Conservation (phyloP, 1,140 invertebrate genomes). For the Drosophila nasuta region DNA sequence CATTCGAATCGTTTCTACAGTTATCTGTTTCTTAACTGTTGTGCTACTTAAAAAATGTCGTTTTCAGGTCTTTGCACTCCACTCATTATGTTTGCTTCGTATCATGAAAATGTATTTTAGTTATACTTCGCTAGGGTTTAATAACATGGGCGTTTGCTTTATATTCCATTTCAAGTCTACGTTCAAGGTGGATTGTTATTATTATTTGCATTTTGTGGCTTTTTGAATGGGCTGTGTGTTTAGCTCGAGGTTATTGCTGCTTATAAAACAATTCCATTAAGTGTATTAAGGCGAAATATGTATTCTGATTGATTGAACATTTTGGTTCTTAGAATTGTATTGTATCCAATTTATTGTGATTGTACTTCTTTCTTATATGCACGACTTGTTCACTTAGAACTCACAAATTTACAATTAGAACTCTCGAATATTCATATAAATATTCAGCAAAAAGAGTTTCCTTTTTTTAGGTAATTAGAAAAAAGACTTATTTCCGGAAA, state of each 20-base stretch:
- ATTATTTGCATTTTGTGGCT: slow-evolving; percentile 11
- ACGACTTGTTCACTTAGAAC: no score
- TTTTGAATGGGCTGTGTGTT: slow-evolving; percentile 4
- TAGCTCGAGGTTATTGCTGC: slow-evolving; percentile 6
- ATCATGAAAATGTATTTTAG: slow-evolving; percentile 10
- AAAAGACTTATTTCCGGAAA: no score
- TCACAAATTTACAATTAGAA: no score
- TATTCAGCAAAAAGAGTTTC: no score
- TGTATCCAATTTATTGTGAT: no score
- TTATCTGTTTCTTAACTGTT: slow-evolving; percentile 27
- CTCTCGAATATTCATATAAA: no score
- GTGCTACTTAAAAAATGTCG: not conserved
- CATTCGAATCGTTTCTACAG: slow-evolving; percentile 2
- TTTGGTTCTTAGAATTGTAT: no score
- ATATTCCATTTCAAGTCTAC: slow-evolving; percentile 13
- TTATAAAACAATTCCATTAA: not conserved
- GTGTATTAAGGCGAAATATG: not conserved
- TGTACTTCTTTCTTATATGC: no score
- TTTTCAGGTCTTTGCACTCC: slow-evolving; percentile 47
- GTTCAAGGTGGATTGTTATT: slow-evolving; percentile 37
- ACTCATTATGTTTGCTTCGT: not conserved
- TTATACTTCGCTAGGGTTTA: slow-evolving; percentile 4
- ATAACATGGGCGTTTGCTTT: slow-evolving; percentile 26
- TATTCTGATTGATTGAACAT: not conserved
- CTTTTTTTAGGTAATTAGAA: no score